phyloP scores from a whole-genome alignment of 2,113 vertebrate genomes.

The Dasyurus viverrinus region DNA sequence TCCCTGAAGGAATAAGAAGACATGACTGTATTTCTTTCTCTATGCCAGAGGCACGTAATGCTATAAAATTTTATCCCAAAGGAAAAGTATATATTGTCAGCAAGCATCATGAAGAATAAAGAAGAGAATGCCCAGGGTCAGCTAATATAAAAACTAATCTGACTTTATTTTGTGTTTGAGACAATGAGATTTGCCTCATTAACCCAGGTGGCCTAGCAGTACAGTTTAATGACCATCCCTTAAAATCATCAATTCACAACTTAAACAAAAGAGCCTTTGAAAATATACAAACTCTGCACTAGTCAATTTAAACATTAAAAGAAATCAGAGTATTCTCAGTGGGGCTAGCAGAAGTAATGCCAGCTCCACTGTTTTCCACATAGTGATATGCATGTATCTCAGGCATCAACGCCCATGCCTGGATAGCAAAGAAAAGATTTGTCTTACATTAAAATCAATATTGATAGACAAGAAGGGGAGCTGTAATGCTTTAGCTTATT shows the following conservation, averaged over 20 bases:
- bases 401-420: not conserved
- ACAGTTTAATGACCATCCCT: not conserved
- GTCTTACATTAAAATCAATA: not conserved
- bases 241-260: not conserved
- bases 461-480: not conserved
- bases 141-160: not conserved
- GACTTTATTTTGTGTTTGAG: not conserved
- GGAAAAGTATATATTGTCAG: not conserved
- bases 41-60: not conserved
- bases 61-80: not conserved
- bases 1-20: not conserved
- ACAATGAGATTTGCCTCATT: not conserved
- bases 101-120: not conserved
- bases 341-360: not conserved
- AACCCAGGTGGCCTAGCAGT: not conserved
- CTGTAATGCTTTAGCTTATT: not conserved
- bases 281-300: not conserved
- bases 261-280: slow-evolving; percentile 5
- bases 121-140: not conserved
- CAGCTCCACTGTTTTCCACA: not conserved
- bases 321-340: not conserved
- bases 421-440: not conserved
- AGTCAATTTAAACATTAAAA: not conserved
- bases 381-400: not conserved
- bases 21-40: not conserved